Conservation (phyloP, 2,797 vertebrate genomes). For the Sebastes jordani region DNA sequence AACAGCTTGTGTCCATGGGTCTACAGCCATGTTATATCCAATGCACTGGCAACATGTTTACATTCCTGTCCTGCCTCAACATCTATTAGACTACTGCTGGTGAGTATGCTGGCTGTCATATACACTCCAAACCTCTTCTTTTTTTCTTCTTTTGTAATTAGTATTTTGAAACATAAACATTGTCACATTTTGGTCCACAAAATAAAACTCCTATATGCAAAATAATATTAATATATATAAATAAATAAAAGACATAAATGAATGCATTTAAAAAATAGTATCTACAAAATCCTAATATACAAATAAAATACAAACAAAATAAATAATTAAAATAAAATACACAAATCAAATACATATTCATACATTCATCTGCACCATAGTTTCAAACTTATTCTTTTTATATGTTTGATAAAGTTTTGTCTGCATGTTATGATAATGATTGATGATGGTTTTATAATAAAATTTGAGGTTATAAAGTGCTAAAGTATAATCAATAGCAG, state of each 20-base stretch:
- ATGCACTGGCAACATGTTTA: slow-evolving; percentile 99
- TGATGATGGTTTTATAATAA: neutral
- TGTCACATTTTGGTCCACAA: no score
- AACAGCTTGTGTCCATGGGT: slow-evolving; percentile 97
- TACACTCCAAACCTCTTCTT: neutral
- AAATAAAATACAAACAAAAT: no score
- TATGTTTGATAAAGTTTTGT: neutral
- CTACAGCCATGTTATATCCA: slow-evolving; percentile 95
- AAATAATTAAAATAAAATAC: no score
- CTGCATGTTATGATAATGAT: neutral
- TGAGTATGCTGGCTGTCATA: slow-evolving; percentile 74
- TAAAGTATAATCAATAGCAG: neutral
- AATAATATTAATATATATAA: no score
- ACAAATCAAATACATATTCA: no score
- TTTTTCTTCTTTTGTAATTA: no score
- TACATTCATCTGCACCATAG: no score
- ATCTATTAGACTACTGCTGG: slow-evolving; percentile 98
- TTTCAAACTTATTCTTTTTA: neutral
- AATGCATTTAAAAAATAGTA: no score
- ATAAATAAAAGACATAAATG: no score
- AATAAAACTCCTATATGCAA: no score
- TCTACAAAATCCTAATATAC: no score
- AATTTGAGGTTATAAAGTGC: neutral
- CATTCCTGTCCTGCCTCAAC: slow-evolving; percentile 96
- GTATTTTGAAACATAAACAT: no score